Conservation (phyloP, 2,888 invertebrate genomes). For the Chrysolina oricalcia region DNA sequence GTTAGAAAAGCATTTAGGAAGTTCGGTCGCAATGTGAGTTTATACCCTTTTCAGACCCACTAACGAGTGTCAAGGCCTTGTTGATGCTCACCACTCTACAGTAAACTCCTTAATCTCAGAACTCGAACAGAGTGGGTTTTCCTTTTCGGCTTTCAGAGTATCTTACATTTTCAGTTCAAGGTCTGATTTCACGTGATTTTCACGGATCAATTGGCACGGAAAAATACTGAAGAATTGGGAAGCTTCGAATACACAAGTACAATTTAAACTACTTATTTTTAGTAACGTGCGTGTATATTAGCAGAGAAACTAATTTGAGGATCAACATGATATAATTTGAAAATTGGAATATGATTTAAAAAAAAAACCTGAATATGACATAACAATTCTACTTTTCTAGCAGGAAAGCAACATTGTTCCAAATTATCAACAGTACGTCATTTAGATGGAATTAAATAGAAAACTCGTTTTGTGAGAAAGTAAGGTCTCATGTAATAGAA, state of each 20-base stretch:
- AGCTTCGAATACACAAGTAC: not conserved
- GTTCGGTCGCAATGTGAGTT: conserved; percentile 20
- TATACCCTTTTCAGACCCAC: conserved; percentile 23
- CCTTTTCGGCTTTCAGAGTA: conserved; percentile 36
- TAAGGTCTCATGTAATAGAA: too few species aligned
- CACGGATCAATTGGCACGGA: conserved; percentile 7
- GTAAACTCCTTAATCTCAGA: conserved; percentile 11
- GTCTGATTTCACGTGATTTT: conserved; percentile 5
- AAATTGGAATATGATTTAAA: too few species aligned
- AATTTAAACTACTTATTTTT: not conserved
- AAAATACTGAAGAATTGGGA: not conserved
- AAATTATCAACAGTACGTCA: too few species aligned
- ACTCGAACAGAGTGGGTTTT: conserved; percentile 28
- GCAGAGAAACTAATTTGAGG: too few species aligned
- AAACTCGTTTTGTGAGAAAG: too few species aligned
- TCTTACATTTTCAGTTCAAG: conserved; percentile 28
- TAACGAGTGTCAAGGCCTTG: conserved; percentile 33
- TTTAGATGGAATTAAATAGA: too few species aligned
- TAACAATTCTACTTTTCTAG: too few species aligned
- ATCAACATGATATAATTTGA: too few species aligned
- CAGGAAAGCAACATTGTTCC: too few species aligned
- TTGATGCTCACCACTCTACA: conserved; percentile 26
- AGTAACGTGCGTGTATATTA: too few species aligned
- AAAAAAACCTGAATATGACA: too few species aligned
- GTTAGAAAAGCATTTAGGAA: conserved; percentile 18